phyloP scores from a whole-genome alignment of 2,888 invertebrate species.

The Bembecia ichneumoniformis region DNA sequence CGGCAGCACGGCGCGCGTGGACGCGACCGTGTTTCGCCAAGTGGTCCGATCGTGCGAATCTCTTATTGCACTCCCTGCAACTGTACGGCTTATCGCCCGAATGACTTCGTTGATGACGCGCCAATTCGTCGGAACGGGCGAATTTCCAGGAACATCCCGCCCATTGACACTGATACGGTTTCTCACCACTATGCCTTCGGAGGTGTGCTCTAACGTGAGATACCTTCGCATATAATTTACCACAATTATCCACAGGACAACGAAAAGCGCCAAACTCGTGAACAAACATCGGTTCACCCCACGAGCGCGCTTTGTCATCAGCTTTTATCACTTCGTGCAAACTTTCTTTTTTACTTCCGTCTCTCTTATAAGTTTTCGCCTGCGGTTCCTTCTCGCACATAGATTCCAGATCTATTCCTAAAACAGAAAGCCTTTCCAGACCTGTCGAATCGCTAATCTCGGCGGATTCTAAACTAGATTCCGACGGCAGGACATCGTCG shows the following conservation, averaged over 20 bases:
- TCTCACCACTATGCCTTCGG: conserved; percentile 87
- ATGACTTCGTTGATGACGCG: conserved; percentile 93
- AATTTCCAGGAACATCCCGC: conserved; percentile 92
- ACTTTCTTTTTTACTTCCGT: conserved; percentile 13
- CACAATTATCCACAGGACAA: conserved; percentile 80
- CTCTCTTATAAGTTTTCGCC: conserved; percentile 21
- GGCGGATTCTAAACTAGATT: conserved; percentile 23
- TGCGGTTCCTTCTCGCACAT: conserved; percentile 34
- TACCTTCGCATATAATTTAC: conserved; percentile 89
- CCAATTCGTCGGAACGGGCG: conserved; percentile 94
- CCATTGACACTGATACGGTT: conserved; percentile 82
- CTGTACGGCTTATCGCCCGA: conserved; percentile 95
- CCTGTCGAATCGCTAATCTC: conserved; percentile 17
- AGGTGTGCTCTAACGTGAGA: conserved; percentile 92
- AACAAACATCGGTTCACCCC: conserved; percentile 57
- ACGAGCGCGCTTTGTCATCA: conserved; percentile 34
- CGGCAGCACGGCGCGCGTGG: conserved; percentile 76
- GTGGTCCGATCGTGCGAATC: conserved; percentile 94
- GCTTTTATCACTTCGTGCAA: conserved; percentile 13
- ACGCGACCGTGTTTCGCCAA: conserved; percentile 92
- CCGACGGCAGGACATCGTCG: conserved; percentile 34
- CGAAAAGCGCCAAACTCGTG: conserved; percentile 74
- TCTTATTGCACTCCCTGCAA: conserved; percentile 89
- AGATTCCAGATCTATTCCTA: conserved; percentile 29
- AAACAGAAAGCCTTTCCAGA: conserved; percentile 28